phyloP scores from a whole-genome alignment of 2,797 vertebrate genomes.

The Mormyrops boulengeri region DNA sequence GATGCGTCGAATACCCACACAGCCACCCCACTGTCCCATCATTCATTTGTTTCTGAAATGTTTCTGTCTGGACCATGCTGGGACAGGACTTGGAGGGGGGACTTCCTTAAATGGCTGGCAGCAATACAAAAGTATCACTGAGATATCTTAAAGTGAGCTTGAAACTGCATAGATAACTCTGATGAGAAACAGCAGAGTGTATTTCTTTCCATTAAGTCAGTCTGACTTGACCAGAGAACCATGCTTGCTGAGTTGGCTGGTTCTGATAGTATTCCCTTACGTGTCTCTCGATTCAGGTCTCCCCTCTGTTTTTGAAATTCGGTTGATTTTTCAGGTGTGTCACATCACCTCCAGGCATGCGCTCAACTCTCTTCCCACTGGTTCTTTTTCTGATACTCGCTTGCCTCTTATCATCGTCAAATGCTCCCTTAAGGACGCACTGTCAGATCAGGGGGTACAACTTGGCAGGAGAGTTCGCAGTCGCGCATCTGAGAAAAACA shows the following conservation, averaged over 20 bases:
- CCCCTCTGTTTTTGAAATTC: not conserved
- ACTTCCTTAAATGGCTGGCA: not conserved
- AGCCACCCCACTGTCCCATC: not conserved
- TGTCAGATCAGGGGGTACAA: not conserved
- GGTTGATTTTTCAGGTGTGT: not conserved
- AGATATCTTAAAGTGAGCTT: not conserved
- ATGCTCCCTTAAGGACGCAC: not conserved
- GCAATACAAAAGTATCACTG: not conserved
- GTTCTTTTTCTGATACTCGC: not conserved
- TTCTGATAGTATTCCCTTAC: constrained; percentile 3
- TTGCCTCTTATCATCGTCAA: not conserved
- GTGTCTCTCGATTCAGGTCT: not conserved
- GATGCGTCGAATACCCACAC: not conserved
- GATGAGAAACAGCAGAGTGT: not conserved
- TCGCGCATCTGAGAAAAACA: not conserved
- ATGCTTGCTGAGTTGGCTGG: not conserved
- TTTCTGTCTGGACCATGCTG: not conserved
- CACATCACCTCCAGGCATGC: not conserved
- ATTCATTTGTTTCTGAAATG: not conserved
- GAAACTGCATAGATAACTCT: not conserved
- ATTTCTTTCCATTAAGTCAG: not conserved
- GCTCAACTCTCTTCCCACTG: not conserved
- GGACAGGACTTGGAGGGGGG: not conserved
- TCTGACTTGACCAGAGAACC: not conserved
- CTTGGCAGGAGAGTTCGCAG: not conserved